These are phyloP conservation scores for Gadopsis marmoratus DNA, from an alignment of 2,797 vertebrate species.

Conservation along the genomic window DNA sequence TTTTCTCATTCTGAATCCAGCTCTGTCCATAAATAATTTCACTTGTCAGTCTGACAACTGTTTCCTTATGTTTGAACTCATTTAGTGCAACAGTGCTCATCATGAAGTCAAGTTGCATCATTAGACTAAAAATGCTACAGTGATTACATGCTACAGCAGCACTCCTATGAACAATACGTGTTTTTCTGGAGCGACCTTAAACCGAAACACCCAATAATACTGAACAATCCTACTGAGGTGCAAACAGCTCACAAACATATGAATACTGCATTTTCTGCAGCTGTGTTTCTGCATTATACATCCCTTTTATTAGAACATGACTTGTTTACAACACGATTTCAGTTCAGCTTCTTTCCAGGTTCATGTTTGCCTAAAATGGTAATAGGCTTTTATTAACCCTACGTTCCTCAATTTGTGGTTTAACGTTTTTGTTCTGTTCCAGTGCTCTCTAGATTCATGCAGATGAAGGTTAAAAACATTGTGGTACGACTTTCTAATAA, in stretches of 20 bases:
- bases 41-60: background rate
- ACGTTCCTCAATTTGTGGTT: background rate
- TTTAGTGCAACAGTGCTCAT: background rate
- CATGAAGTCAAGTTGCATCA: background rate
- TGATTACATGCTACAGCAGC: background rate
- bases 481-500: background rate
- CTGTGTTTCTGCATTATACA: background rate
- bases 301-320: background rate
- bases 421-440: background rate
- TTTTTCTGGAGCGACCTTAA: conserved; percentile 5
- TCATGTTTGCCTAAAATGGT: background rate
- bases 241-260: background rate
- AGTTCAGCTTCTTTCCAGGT: background rate
- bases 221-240: conserved; percentile 4
- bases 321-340: background rate
- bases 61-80: background rate
- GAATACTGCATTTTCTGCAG: background rate
- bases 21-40: background rate
- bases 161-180: background rate
- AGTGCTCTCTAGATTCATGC: background rate
- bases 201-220: background rate
- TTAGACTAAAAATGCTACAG: background rate
- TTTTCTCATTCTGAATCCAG: too few relatives aligned
- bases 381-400: conserved; percentile 6
- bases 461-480: background rate